Evolutionary conservation across 2,113 vertebrate species (phyloP), one percentile per base, ranked within the genome.

Genomic region (Tapirus terrestris): DNA sequence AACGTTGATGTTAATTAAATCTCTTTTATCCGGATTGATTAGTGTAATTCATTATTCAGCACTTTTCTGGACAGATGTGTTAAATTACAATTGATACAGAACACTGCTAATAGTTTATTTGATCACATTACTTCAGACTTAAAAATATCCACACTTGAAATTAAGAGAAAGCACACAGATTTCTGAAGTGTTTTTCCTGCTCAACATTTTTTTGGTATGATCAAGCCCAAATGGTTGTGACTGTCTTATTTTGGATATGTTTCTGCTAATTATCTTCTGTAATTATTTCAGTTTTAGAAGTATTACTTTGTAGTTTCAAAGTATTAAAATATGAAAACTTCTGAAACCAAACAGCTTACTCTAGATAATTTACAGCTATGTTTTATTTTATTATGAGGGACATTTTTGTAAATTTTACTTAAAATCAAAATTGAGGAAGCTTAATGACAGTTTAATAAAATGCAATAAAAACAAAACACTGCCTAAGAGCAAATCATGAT

Each of bases 1-100:
- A n/a, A 96, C 87, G 86, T 91, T 97, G 91, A 94, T 96, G 85
- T 89, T 97, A 97, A 97, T 97, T 94, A 98, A 96, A 97, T 95
- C 61, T 89, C 80, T 95, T 96, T 97, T 95, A 97, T 96, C 89
- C 88, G 39, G 83, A 96, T 84, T 97, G 96, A 97, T 98, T 93
- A 96, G 70, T 95, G 39, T 75, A 97, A 96, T 95, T 97, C 91
- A 97, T 96, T 97, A 97, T 91, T 96, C 86, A 79, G 58, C 72
- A 80, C 86, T 97, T 58, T 63, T 94, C 93, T 97, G 89, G 97
- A 97, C 96, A 97, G 93, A 97, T 87, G 93, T 95, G 80, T 94
- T 96, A 92, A 97, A 97, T 96, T 95, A 88, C 45, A 97, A 82
- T 87, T 95, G 96, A 95, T 87, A 94, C 14, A 81, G 92, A 96